Conservation (phyloP, 2,888 invertebrate species). For the Reticulitermes lucifugus region DNA sequence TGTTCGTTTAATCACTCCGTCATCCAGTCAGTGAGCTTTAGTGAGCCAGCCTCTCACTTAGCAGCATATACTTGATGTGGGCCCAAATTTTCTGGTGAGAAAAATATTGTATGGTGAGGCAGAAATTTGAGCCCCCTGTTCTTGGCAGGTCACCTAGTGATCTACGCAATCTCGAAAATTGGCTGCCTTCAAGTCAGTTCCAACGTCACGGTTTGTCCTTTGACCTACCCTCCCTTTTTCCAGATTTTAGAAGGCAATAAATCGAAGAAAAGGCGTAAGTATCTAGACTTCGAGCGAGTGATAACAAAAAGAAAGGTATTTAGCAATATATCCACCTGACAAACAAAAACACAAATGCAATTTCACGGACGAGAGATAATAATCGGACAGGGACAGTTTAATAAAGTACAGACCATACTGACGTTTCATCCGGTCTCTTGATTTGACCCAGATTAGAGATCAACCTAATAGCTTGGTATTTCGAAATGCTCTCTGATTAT, state of each 20-base stretch:
- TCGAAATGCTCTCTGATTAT: no score
- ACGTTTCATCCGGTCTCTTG: no score
- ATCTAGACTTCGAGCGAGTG: not conserved
- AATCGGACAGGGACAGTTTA: not conserved
- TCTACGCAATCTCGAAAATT: conserved; percentile 41
- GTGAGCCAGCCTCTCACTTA: no score
- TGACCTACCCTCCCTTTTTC: not conserved
- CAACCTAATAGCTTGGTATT: no score
- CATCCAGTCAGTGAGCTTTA: no score
- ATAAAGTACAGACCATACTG: not conserved
- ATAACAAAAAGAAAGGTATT: not conserved
- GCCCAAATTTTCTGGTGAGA: not conserved
- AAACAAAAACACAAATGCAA: not conserved
- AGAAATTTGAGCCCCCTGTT: no score
- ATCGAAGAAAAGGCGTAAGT: not conserved
- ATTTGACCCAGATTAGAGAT: no score
- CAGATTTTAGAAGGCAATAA: conserved; percentile 12
- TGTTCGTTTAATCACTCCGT: no score
- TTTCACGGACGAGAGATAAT: not conserved
- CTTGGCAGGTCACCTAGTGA: not conserved
- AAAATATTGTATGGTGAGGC: no score
- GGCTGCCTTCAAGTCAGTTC: conserved; percentile 39
- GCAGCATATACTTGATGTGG: not conserved
- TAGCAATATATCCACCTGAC: not conserved
- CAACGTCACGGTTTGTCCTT: not conserved